Evolutionary conservation across 2,113 vertebrate species (phyloP), one percentile per base, ranked within the genome.

Genomic region (Chroicocephalus ridibundus): DNA sequence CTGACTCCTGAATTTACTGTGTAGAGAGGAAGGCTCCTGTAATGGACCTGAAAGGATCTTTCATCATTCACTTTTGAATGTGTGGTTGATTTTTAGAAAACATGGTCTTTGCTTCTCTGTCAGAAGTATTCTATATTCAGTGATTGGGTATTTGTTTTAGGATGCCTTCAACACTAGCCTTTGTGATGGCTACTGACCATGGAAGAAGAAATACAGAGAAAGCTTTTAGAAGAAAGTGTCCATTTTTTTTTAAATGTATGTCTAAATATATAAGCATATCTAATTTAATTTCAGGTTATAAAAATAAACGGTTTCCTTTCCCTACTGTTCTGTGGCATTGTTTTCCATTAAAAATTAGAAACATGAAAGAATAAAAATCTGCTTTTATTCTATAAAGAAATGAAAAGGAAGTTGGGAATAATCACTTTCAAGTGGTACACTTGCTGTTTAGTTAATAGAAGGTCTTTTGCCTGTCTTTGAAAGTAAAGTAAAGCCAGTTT

Each of bases 341-440:
- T 95, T 98, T 90, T 93, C 95, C 82, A 90, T 94, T 97, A 95
- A 96, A 96, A 97, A 94, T 80, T 84, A 96, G 65, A 96, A 97
- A 81, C 92, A 96, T 77, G 91, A 90, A 96, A 92, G 86, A 95
- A 87, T 80, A 88, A 93, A 96, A 87, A 51, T 78, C 84, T 96
- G 79, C 42, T 96, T 97, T 96, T 93, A 92, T 95, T 89, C 69
- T 60, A 21, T 85, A 91, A 90, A 96, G 81, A 81, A 70, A 92
- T 74, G 47, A 66, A 93, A 97, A 97, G 86, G 77, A 97, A 77
- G 65, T 88, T 96, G 72, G 86, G 81, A 97, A 83, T 95, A 96
- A 95, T 93, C 38, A 77, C 82, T 97, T 97, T 97, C 87, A 97
- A 96, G 90, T 92, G 75, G 65, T 94, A 86, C 51, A 51, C 78